Evolutionary conservation across 30 jellyfish, hydroid and myxozoan genomes (phyloP).

Genomic region (Mastigias papua): DNA sequence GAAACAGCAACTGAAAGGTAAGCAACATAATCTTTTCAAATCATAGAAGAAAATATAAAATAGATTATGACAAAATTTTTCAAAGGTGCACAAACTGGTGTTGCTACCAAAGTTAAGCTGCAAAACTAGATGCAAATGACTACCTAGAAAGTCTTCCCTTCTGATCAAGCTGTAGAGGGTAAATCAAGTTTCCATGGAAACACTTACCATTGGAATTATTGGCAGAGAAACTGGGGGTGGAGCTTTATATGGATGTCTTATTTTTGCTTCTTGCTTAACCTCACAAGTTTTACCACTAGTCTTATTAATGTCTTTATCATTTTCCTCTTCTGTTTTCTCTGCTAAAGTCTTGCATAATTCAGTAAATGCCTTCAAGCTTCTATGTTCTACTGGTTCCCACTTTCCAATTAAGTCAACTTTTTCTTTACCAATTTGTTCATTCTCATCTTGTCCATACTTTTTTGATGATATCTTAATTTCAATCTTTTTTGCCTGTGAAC

Average conservation of each 20-base stretch:
- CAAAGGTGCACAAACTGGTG: no score
- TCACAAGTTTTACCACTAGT: not conserved
- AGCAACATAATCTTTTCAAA: no score
- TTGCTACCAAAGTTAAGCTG: no score
- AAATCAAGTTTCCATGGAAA: no score
- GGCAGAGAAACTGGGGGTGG: conserved; percentile 35
- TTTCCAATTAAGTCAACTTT: conserved; percentile 62
- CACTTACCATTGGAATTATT: conserved; percentile 58
- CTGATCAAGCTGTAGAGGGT: no score
- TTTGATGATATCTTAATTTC: conserved; percentile 51
- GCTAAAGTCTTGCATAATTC: conserved; percentile 64
- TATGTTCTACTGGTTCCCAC: conserved; percentile 73
- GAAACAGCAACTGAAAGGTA: no score
- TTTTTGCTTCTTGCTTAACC: not conserved
- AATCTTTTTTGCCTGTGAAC: conserved; percentile 7
- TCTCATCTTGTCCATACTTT: not conserved
- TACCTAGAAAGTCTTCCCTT: no score
- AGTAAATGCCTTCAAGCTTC: conserved; percentile 57
- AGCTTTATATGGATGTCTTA: conserved; percentile 56
- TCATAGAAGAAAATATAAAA: no score
- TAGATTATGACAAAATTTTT: no score
- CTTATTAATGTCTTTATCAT: not conserved
- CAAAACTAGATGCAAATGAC: no score
- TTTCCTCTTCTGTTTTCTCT: conserved; percentile 23
- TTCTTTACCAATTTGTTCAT: not conserved